Conservation (phyloP, 2,113 vertebrate genomes). For the Albula goreensis region DNA sequence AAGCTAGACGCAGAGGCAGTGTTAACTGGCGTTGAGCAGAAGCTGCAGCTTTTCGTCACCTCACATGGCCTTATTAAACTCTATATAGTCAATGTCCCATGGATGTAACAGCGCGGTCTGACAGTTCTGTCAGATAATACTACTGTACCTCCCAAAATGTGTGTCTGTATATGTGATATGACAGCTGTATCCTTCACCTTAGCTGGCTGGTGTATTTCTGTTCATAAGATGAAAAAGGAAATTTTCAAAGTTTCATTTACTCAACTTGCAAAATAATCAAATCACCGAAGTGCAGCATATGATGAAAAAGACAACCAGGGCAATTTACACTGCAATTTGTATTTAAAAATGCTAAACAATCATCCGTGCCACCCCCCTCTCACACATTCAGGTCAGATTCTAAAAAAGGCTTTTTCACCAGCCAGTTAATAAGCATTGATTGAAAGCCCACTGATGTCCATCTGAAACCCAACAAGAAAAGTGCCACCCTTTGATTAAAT, state of each 20-base stretch:
- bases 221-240: not conserved
- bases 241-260: not conserved
- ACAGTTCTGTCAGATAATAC: not conserved
- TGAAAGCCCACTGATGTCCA: not conserved
- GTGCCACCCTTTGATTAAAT: slow-evolving; percentile 15
- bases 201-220: not conserved
- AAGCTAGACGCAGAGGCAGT: no score
- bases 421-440: slow-evolving; percentile 7
- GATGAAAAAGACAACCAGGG: not conserved
- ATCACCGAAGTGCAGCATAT: not conserved
- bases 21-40: no score
- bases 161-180: not conserved
- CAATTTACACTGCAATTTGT: not conserved
- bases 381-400: not conserved
- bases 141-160: not conserved
- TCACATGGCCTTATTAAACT: no score
- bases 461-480: slow-evolving; percentile 7
- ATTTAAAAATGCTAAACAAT: not conserved
- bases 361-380: not conserved
- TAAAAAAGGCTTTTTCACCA: not conserved
- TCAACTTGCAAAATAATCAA: not conserved
- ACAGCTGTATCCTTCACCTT: not conserved
- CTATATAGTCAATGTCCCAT: no score
- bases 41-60: no score
- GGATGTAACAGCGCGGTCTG: no score